Base-by-base conservation (phyloP, 2,113 vertebrate species). In the Gopherus flavomarginatus region DNA sequence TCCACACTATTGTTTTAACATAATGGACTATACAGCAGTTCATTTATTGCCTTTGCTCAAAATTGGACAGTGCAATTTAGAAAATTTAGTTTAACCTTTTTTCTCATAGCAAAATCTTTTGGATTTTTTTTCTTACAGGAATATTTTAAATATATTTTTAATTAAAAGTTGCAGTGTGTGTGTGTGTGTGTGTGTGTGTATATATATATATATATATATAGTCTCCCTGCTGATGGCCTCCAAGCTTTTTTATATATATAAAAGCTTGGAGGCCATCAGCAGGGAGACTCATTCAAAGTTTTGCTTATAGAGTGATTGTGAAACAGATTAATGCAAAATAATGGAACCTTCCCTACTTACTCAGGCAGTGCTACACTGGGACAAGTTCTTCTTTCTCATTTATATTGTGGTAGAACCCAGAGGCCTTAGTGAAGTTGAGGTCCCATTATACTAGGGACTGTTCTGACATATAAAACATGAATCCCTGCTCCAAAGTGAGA, bases 1-100 rank as follows among this genome's bases (percentile, higher is more conserved):
- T 96, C 21, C 35, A 24, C 9, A n/a, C 14, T 92, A 86, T 97
- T 97, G 85, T 98, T 97, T 85, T 96, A 94, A 96, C 85, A 14
- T 92, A 92, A 42, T 87, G 95, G 65, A 11, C n/a, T 80, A 10
- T 87, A 92, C 85, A 95, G 81, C 44, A 90, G 27, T 83, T 97
- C 86, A 87, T 92, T 88, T 97, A 53, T 89, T 96, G 49, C 90
- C 91, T 95, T 31, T 88, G 90, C 88, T 95, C 93, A 91, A 17
- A 96, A 59, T 79, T 90, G 77, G 65, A 86, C 80, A 96, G 72
- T 83, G 93, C 19, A 92, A 94, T 11, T 88, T 52, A 93, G 54
- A 97, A 98, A 95, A 92, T 52, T 81, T 92, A 82, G 11, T 95
- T 92, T 85, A 35, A 85, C 88, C 91, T 44, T 85, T 86, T 44